A percentile compares a stretch with the other conserved stretches of the same genome.
phyloP scores from a whole-genome alignment of 2,888 invertebrate genomes.

The Oscheius sp. region DNA sequence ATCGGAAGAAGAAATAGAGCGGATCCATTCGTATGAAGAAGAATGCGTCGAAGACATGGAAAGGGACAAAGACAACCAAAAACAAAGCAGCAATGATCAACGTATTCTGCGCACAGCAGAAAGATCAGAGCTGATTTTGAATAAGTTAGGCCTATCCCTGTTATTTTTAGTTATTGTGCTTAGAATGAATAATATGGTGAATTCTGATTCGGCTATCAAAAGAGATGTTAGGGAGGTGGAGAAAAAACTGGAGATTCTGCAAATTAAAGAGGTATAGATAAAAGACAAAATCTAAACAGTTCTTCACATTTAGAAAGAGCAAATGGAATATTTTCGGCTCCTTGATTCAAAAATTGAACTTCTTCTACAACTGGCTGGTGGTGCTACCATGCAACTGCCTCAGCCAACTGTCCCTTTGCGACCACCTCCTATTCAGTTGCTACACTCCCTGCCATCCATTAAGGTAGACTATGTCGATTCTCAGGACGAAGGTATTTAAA shows the following conservation, averaged over 20 bases:
- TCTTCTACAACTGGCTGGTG: constrained; percentile 22
- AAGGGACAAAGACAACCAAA: constrained; percentile 81
- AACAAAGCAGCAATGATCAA: constrained; percentile 71
- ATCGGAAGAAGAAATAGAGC: constrained; percentile 89
- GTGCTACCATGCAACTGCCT: constrained; percentile 3
- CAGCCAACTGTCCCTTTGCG: background rate
- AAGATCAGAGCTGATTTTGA: constrained; percentile 71
- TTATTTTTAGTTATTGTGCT: constrained; percentile 33
- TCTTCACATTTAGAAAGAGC: constrained; percentile 56
- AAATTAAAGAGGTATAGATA: constrained; percentile 37
- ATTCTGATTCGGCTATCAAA: constrained; percentile 50
- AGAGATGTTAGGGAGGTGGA: constrained; percentile 55
- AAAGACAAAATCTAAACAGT: constrained; percentile 4
- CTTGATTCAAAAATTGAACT: constrained; percentile 42
- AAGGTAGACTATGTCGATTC: constrained; percentile 24
- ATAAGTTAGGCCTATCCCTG: background rate
- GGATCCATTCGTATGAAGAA: constrained; percentile 94
- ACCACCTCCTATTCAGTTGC: background rate
- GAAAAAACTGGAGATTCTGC: constrained; percentile 52
- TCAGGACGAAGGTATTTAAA: constrained; percentile 2
- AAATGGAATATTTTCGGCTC: constrained; percentile 50
- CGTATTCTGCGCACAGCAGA: constrained; percentile 72
- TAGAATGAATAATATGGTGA: constrained; percentile 71
- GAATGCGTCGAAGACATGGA: constrained; percentile 94
- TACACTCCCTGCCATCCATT: constrained; percentile 8